Evolutionary conservation across 2,888 invertebrate species (phyloP).

Genomic region (Coelopa pilipes): DNA sequence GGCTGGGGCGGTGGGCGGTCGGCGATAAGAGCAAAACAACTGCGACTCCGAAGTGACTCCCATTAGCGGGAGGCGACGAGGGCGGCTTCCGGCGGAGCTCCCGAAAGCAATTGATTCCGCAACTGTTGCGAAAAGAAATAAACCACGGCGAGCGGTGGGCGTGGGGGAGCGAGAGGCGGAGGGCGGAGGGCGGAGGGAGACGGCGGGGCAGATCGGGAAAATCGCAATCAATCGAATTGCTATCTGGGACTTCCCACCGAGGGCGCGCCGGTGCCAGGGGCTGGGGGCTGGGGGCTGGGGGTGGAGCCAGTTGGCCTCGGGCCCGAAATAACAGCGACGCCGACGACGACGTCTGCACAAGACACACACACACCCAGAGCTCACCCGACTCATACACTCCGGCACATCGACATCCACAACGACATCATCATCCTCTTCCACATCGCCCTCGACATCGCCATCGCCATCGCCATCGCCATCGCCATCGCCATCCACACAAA

Average conservation of each 20-base stretch:
- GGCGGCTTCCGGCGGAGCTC: not conserved
- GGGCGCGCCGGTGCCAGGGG: not conserved
- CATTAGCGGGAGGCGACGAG: not conserved
- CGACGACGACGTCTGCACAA: conserved; percentile 27
- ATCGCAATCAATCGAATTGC: not conserved
- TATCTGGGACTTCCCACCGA: conserved; percentile 24
- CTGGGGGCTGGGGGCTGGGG: not conserved
- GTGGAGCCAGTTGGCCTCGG: conserved; percentile 1
- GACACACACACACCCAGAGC: not conserved
- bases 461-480: no score
- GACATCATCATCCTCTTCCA: conserved; percentile 47
- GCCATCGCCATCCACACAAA: conserved; percentile 20
- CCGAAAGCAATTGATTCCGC: conserved; percentile 22
- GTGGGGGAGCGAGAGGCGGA: not conserved
- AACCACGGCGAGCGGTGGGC: not conserved
- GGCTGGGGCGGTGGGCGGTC: not conserved
- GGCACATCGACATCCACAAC: conserved; percentile 11
- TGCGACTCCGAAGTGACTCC: not conserved
- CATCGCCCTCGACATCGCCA: no score
- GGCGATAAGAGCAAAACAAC: not conserved
- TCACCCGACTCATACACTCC: not conserved
- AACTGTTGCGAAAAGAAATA: conserved; percentile 3
- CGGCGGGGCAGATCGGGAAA: not conserved
- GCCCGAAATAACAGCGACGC: conserved; percentile 20
- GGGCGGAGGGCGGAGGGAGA: not conserved